A percentile compares a stretch with the other conserved stretches of the same genome.
These are phyloP conservation scores for Gryllus bimaculatus DNA, from an alignment of 1,140 invertebrate genomes.

Conservation along the genomic window DNA sequence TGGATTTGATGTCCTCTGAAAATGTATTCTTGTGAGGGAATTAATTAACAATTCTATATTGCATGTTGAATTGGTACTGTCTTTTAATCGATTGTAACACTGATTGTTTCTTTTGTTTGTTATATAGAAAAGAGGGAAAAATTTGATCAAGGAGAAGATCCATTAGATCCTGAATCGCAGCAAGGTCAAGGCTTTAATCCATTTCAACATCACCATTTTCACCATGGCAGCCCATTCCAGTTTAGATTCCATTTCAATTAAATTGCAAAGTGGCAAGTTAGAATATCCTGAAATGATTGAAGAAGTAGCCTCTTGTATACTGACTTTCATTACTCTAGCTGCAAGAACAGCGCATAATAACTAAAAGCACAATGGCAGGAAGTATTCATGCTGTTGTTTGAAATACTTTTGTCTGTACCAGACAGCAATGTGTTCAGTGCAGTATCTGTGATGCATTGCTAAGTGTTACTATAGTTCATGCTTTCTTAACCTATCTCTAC, in stretches of 20 bases:
- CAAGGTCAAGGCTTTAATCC: conserved; percentile 66
- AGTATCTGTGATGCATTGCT: not conserved
- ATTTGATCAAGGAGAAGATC: conserved; percentile 93
- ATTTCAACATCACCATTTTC: conserved; percentile 79
- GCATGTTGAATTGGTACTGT: no score
- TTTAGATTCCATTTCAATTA: conserved; percentile 95
- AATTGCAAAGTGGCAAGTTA: not conserved
- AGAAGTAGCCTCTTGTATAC: not conserved
- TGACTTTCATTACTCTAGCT: not conserved
- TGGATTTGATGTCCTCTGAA: no score
- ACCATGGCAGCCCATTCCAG: conserved; percentile 75
- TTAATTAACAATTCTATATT: no score
- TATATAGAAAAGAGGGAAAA: conserved; percentile 77
- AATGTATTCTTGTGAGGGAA: no score
- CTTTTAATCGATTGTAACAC: not conserved
- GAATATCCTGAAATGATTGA: not conserved
- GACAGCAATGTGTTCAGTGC: no score
- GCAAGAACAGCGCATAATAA: not conserved
- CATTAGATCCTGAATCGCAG: conserved; percentile 85
- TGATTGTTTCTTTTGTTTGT: conserved; percentile 18
- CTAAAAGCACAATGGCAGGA: no score
- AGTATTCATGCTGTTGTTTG: no score
- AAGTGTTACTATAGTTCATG: no score
- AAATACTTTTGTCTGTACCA: no score
- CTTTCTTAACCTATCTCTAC: no score